phyloP scores from a whole-genome alignment of 1,140 invertebrate genomes.

The Berghia stephanieae region DNA sequence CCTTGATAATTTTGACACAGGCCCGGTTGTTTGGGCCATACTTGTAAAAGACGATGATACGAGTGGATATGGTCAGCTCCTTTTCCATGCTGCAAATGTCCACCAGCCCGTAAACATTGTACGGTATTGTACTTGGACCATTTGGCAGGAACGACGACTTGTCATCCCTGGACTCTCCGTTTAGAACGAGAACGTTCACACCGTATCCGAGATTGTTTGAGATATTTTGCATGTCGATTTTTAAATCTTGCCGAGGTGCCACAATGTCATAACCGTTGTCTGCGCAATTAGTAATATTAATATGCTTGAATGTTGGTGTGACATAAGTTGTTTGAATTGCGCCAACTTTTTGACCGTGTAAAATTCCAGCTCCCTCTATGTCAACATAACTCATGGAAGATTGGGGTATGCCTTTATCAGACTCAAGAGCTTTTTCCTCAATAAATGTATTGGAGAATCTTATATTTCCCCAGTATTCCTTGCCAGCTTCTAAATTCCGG shows the following conservation, averaged over 20 bases:
- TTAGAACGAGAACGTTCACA: conserved; percentile 86
- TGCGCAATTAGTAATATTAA: conserved; percentile 85
- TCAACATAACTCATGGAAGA: conserved; percentile 80
- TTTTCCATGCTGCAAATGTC: conserved; percentile 96
- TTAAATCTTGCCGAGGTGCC: conserved; percentile 76
- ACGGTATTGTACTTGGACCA: conserved; percentile 81
- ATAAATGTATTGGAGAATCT: conserved; percentile 89
- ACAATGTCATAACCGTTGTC: conserved; percentile 92
- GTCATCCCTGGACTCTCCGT: conserved; percentile 89
- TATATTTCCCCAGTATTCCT: conserved; percentile 96
- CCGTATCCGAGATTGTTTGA: conserved; percentile 88
- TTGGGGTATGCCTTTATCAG: conserved; percentile 53
- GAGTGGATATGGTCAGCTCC: conserved; percentile 87
- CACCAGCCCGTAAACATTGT: conserved; percentile 92
- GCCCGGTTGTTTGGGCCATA: conserved; percentile 96
- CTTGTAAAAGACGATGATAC: conserved; percentile 94
- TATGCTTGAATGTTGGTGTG: conserved; percentile 83
- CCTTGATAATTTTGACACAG: conserved; percentile 93
- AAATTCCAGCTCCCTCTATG: conserved; percentile 90
- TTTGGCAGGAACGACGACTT: conserved; percentile 75
- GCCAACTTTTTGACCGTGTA: conserved; percentile 91
- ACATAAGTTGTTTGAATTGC: conserved; percentile 86
- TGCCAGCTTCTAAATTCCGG: conserved; percentile 75
- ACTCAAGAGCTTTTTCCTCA: conserved; percentile 73
- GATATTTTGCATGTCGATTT: conserved; percentile 72